Conservation (phyloP, 2,797 vertebrate genomes). For the Orestias chungarensis region DNA sequence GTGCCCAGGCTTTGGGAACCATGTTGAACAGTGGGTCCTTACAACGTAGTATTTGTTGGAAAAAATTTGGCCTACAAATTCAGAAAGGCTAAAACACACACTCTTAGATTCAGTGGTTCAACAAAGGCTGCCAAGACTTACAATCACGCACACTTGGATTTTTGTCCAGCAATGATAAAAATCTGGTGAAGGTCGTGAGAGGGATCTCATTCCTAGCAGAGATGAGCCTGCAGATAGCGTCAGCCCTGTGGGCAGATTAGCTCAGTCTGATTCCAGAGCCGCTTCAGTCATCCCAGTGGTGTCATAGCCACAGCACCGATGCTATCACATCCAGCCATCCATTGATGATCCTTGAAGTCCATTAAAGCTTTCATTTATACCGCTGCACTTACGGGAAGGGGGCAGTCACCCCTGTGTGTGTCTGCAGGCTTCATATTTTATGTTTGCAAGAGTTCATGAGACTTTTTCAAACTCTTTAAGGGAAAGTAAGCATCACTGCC, state of each 20-base stretch:
- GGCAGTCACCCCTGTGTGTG: neutral
- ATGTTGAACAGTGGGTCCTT: too few species aligned
- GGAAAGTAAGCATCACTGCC: constrained; percentile 33
- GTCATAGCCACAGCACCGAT: constrained; percentile 68
- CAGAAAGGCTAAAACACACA: constrained; percentile 7
- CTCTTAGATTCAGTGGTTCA: constrained; percentile 23
- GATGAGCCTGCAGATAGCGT: constrained; percentile 75
- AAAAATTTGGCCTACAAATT: too few species aligned
- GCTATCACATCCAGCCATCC: constrained; percentile 59
- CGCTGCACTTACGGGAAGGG: constrained; percentile 23
- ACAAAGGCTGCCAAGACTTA: constrained; percentile 23
- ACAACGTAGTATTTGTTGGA: too few species aligned
- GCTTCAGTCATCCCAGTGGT: constrained; percentile 65
- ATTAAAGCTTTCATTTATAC: constrained; percentile 63
- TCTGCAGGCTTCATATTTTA: constrained; percentile 1
- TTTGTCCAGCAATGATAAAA: constrained; percentile 62
- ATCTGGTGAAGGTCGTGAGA: constrained; percentile 79
- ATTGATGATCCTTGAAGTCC: constrained; percentile 62
- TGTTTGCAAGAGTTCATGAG: neutral
- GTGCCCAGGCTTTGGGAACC: too few species aligned
- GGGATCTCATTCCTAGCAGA: constrained; percentile 76
- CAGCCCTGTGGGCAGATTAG: constrained; percentile 69
- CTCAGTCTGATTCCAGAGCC: constrained; percentile 55
- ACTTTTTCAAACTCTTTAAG: neutral
- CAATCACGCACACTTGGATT: constrained; percentile 30